phyloP scores from a whole-genome alignment of 2,797 vertebrate species.

The Falco naumanni region DNA sequence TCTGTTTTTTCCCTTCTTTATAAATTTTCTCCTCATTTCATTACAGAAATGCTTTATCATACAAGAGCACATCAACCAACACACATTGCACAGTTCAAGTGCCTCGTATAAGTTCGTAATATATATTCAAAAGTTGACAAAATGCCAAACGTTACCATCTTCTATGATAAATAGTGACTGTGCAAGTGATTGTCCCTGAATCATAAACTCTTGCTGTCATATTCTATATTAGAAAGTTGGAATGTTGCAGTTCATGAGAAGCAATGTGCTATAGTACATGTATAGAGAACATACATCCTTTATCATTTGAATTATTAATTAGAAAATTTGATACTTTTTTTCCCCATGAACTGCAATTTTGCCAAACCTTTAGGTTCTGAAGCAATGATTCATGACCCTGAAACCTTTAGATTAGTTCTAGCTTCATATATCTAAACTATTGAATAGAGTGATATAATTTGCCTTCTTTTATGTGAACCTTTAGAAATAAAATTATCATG shows the following conservation, averaged over 20 bases:
- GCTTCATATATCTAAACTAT: not conserved
- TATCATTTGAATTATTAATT: not conserved
- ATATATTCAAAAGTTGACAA: not conserved
- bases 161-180: not conserved
- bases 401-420: not conserved
- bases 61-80: not conserved
- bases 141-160: not conserved
- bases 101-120: not conserved
- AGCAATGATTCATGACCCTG: not conserved
- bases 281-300: not conserved
- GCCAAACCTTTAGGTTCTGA: not conserved
- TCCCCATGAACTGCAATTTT: not conserved
- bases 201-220: not conserved
- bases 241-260: not conserved
- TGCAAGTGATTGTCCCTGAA: not conserved
- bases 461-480: not conserved
- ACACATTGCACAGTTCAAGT: accelerated
- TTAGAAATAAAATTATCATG: not conserved
- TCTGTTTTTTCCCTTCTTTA: not conserved
- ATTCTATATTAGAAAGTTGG: not conserved
- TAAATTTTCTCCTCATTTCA: not conserved
- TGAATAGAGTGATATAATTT: not conserved
- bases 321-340: not conserved
- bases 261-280: not conserved
- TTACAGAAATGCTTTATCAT: not conserved